phyloP scores from a whole-genome alignment of 2,113 vertebrate genomes.

The Trachemys scripta region DNA sequence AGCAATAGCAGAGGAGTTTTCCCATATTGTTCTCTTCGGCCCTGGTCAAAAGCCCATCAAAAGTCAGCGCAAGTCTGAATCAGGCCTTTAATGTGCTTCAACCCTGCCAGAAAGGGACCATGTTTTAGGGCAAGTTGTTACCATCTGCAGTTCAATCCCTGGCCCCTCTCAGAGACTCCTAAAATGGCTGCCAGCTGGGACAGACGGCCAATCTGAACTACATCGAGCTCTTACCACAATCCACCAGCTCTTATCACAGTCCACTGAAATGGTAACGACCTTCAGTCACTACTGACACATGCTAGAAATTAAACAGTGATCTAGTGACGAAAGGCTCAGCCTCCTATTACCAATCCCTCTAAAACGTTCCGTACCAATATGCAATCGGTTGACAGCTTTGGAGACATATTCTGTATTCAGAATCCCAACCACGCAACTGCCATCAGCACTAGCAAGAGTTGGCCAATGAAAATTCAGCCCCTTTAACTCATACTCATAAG shows the following conservation, averaged over 20 bases:
- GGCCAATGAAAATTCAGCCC: neutral
- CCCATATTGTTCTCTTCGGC: neutral
- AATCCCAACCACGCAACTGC: neutral
- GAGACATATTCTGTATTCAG: neutral
- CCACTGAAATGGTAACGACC: fast-evolving
- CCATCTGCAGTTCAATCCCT: neutral
- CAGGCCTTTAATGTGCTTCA: neutral
- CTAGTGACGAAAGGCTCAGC: neutral
- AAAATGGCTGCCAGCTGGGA: neutral
- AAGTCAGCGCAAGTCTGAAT: neutral
- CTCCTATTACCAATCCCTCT: neutral
- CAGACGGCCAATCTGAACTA: neutral
- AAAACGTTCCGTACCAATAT: neutral
- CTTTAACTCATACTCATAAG: neutral
- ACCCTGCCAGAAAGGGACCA: neutral
- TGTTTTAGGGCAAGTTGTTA: neutral
- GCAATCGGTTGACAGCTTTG: neutral
- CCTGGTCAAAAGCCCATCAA: neutral
- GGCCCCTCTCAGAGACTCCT: neutral
- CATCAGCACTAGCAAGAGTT: neutral
- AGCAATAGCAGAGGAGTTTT: neutral
- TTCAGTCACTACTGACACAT: neutral
- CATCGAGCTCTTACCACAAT: neutral
- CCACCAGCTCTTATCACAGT: neutral
- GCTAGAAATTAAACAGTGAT: neutral